Percentiles rank a stretch among this genome's conserved stretches.
These are phyloP conservation scores for Cynopterus brachyotis DNA, from an alignment of 2,113 vertebrate species.

Conservation along the genomic window DNA sequence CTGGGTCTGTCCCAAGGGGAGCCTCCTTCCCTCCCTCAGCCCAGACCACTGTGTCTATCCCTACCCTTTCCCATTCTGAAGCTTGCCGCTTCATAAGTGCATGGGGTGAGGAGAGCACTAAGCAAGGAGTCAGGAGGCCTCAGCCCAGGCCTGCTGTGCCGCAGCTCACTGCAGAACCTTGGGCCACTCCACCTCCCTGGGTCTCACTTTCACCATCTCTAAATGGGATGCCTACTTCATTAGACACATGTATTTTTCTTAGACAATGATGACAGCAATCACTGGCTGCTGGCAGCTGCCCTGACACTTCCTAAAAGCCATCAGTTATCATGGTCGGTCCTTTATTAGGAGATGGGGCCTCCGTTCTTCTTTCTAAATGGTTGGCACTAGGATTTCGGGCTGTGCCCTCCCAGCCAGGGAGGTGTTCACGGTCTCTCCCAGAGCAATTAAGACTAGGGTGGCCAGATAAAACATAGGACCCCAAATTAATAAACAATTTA, in stretches of 20 bases:
- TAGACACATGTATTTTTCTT: background rate
- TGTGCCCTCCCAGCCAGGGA: background rate
- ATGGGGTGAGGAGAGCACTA: background rate
- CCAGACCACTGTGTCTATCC: background rate
- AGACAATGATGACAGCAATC: background rate
- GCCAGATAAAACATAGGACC: background rate
- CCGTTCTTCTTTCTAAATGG: background rate
- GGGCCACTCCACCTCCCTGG: background rate
- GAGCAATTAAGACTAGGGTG: background rate
- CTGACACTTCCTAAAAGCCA: background rate
- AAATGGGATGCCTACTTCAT: fast-evolving
- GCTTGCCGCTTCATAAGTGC: background rate
- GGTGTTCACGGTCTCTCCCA: background rate
- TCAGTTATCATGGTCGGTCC: background rate
- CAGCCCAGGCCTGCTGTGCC: background rate
- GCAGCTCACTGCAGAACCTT: background rate
- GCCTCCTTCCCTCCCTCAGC: no score
- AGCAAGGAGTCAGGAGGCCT: background rate
- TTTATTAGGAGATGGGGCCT: background rate
- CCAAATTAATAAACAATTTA: background rate
- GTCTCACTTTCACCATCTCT: background rate
- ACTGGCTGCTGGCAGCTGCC: background rate
- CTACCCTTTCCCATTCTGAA: background rate
- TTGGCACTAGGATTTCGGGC: background rate
- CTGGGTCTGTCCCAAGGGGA: background rate